Evolutionary conservation across 2,113 vertebrate genomes (phyloP), one percentile per base, ranked within the genome.

Genomic region (Stictonetta naevosa): DNA sequence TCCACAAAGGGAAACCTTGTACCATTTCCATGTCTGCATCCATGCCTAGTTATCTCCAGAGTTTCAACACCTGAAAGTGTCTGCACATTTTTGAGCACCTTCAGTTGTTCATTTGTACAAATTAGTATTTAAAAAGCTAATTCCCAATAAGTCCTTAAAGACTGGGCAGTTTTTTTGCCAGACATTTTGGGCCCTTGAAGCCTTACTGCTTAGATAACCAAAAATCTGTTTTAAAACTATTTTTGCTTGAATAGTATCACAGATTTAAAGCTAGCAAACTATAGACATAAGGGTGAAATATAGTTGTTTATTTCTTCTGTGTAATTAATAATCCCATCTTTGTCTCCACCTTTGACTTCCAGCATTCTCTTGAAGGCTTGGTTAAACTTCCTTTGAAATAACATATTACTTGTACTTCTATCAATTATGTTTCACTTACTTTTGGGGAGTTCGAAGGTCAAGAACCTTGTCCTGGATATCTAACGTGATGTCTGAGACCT

Each of bases 401-500:
- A 63, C 28, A 18, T 33, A 73, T 38, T 76, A 84, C 59, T 31
- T 34, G 53, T 11, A 48, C 42, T 85, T 83, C n/a, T 33, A 75
- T 40, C 74, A 56, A 6, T 28, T 83, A 50, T 93, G 36, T 83
- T 95, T 84, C 58, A 97, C 99, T 98, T 98, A 99, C 99, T 99
- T 98, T 97, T 98, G 97, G 13, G 98, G 98, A 48, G 99, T 99
- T 71, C 99, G 98, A 44, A 99, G 98, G 96, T 99, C 99, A 90
- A 99, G 97, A 92, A 98, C 97, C 29, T 83, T 99, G 84, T 99
- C 99, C 85, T 98, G 98, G 36, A 99, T 95, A 88, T 99, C 98
- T 79, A 99, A 95, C 16, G 97, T 72, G 83, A 99, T 98, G 52
- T 99, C 99, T 62, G 98, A 97, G 76, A 94, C 81, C 90, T 98